Conservation (phyloP, 2,113 vertebrate species). For the Boulengeromyrus knoepffleri region DNA sequence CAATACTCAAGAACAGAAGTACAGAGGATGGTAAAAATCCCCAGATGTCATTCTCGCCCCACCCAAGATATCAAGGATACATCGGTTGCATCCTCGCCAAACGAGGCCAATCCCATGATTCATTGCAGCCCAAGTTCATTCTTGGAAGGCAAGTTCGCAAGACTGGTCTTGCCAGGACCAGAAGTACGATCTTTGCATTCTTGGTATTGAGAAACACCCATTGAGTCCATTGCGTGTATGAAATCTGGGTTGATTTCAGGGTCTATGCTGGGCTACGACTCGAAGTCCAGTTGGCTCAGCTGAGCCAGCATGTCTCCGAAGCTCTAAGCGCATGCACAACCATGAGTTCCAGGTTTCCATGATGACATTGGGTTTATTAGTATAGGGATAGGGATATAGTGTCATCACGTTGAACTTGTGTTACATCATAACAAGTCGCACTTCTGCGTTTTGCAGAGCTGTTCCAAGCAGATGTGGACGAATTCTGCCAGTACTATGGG, state of each 20-base stretch:
- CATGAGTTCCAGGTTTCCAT: not conserved
- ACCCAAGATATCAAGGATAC: not conserved
- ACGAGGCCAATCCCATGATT: not conserved
- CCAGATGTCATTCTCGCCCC: not conserved
- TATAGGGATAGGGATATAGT: slow-evolving; percentile 6
- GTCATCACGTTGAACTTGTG: not conserved
- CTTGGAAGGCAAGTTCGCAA: not conserved
- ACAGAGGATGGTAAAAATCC: not conserved
- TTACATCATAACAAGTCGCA: slow-evolving; percentile 44
- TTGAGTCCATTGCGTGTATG: not conserved
- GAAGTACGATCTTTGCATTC: not conserved
- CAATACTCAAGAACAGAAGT: not conserved
- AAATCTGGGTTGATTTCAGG: not conserved
- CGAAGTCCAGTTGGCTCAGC: not conserved
- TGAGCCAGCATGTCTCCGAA: not conserved
- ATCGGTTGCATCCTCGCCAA: not conserved
- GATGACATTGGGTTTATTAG: not conserved
- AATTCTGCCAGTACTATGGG: slow-evolving; percentile 93
- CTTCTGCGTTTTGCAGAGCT: slow-evolving; percentile 74
- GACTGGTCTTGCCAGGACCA: not conserved
- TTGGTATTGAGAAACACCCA: not conserved
- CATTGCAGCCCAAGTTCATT: not conserved
- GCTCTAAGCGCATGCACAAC: not conserved
- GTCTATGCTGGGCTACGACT: not conserved
- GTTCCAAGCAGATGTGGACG: slow-evolving; percentile 91